These are phyloP conservation scores for Oeneis ivallda DNA, from an alignment of 2,888 invertebrate species.

Conservation along the genomic window DNA sequence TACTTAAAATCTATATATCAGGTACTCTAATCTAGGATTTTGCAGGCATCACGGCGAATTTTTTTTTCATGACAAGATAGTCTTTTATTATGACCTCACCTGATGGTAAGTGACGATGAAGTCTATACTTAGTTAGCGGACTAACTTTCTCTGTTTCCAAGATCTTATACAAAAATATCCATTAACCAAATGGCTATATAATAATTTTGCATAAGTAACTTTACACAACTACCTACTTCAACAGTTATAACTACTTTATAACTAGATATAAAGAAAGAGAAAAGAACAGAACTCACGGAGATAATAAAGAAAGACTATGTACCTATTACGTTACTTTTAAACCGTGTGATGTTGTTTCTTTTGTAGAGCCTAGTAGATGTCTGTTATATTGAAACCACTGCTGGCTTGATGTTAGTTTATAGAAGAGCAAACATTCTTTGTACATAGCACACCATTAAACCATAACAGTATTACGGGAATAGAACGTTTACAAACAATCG, in stretches of 20 bases:
- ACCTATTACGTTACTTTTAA: conserved; percentile 7
- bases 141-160: too few species aligned
- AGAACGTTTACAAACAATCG: conserved; percentile 31
- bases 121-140: too few species aligned
- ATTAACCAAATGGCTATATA: too few species aligned
- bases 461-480: conserved; percentile 30
- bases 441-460: conserved; percentile 20
- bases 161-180: too few species aligned
- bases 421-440: conserved; percentile 21
- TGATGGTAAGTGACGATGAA: too few species aligned
- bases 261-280: too few species aligned
- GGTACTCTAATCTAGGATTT: too few species aligned
- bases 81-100: too few species aligned
- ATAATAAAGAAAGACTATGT: not conserved
- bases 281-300: not conserved
- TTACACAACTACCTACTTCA: not conserved
- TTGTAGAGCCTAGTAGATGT: not conserved
- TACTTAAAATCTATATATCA: too few species aligned
- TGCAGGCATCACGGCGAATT: too few species aligned
- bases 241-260: not conserved
- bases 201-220: not conserved
- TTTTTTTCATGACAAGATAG: too few species aligned
- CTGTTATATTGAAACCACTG: conserved; percentile 20
- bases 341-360: conserved; percentile 3
- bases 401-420: conserved; percentile 17